Percentiles rank a stretch among this genome's conserved stretches.
These are phyloP conservation scores for Nephila pilipes DNA, from an alignment of 1,140 invertebrate species.

Conservation along the genomic window DNA sequence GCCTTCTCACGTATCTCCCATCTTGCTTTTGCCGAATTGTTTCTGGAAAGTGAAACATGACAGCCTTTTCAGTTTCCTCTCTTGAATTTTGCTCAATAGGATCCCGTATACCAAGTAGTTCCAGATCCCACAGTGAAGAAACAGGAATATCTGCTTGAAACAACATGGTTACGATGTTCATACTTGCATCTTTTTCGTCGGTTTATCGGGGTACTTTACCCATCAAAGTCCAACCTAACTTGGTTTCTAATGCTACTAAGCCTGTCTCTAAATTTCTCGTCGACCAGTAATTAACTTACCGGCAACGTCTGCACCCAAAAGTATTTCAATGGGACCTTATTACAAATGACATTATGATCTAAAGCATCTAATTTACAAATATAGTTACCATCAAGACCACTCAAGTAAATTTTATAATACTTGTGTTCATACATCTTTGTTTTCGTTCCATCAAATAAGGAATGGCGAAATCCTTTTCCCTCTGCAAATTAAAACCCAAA, in stretches of 20 bases:
- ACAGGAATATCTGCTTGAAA: no score
- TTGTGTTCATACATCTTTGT: neutral
- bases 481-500: neutral
- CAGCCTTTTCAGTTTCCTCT: neutral
- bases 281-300: no score
- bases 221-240: no score
- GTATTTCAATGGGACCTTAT: no score
- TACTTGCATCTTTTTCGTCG: no score
- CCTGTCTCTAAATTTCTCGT: no score
- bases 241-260: no score
- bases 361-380: neutral
- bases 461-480: neutral
- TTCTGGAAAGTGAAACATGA: constrained; percentile 18
- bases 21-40: neutral
- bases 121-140: no score
- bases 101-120: neutral
- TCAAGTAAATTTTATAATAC: neutral
- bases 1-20: no score
- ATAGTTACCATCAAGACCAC: neutral
- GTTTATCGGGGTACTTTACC: no score
- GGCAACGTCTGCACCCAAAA: no score
- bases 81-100: neutral
- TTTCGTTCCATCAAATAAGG: neutral
- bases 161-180: no score
- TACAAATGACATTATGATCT: neutral